Conservation (phyloP, 2,797 vertebrate species). For the Chelon auratus region DNA sequence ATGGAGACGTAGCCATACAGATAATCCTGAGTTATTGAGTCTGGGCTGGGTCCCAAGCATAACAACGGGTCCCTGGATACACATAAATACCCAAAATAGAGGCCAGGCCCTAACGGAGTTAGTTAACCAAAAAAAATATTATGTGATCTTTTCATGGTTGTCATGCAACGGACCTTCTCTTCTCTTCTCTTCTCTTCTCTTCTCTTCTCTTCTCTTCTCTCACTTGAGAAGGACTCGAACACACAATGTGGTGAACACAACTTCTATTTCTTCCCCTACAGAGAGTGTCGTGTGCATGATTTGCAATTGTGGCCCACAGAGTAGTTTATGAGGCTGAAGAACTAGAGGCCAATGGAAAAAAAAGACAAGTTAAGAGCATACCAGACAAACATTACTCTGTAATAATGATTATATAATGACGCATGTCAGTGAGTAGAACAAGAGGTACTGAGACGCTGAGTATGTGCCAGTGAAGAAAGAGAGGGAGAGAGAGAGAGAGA, state of each 20-base stretch:
- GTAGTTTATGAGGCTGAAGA: conserved; percentile 38
- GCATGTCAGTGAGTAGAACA: conserved; percentile 31
- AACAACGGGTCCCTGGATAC: conserved; percentile 49
- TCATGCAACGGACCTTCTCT: conserved; percentile 14
- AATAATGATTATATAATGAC: conserved; percentile 55
- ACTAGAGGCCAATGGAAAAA: conserved; percentile 33
- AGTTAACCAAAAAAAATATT: conserved; percentile 37
- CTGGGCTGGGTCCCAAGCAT: conserved; percentile 44
- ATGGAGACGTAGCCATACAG: conserved; percentile 33
- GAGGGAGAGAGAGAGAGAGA: conserved; percentile 6
- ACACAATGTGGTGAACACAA: conserved; percentile 32
- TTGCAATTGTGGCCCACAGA: conserved; percentile 41
- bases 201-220: conserved; percentile 11
- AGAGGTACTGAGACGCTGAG: not conserved
- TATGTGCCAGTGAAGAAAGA: not conserved
- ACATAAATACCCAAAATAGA: conserved; percentile 55
- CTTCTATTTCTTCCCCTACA: conserved; percentile 20
- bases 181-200: conserved; percentile 13
- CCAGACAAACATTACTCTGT: conserved; percentile 55
- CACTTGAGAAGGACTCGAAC: conserved; percentile 21
- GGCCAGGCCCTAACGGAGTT: conserved; percentile 28
- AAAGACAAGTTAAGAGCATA: conserved; percentile 28
- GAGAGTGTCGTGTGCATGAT: conserved; percentile 34
- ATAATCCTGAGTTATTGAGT: conserved; percentile 52
- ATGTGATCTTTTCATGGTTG: conserved; percentile 36